Conservation (phyloP, 2,113 vertebrate genomes). For the Thomomys bottae region DNA sequence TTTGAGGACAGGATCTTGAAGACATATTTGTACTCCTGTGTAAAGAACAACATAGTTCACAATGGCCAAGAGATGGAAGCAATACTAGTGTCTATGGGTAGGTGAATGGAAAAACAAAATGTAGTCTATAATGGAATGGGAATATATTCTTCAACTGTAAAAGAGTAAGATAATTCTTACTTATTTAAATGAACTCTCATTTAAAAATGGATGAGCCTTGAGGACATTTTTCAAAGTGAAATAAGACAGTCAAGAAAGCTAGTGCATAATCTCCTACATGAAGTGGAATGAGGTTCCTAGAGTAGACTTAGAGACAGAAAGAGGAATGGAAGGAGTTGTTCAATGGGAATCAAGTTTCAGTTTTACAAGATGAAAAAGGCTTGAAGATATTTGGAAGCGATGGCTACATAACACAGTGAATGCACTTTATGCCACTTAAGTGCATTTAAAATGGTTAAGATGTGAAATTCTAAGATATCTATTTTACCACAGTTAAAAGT, state of each 20-base stretch:
- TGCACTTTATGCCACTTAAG: not conserved
- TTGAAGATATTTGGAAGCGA: too few relatives aligned
- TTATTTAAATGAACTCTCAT: too few relatives aligned
- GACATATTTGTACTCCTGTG: too few relatives aligned
- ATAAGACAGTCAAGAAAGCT: not conserved
- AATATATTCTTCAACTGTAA: not conserved
- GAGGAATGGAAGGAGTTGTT: not conserved
- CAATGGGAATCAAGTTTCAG: not conserved
- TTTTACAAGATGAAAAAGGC: not conserved
- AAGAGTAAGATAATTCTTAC: not conserved
- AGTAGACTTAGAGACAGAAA: not conserved
- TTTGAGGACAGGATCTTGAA: too few relatives aligned
- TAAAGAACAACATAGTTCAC: not conserved
- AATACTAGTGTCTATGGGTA: too few relatives aligned
- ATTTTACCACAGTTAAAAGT: too few relatives aligned
- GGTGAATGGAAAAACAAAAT: too few relatives aligned
- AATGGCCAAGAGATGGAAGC: not conserved
- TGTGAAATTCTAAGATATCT: not conserved
- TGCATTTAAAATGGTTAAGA: not conserved
- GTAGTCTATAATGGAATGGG: not conserved
- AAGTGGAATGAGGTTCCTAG: not conserved
- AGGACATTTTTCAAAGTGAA: not conserved
- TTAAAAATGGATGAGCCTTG: too few relatives aligned
- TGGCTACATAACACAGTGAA: not conserved
- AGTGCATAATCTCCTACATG: accelerated